Evolutionary conservation across 2,113 vertebrate species (phyloP).

Genomic region (Psophia crepitans): DNA sequence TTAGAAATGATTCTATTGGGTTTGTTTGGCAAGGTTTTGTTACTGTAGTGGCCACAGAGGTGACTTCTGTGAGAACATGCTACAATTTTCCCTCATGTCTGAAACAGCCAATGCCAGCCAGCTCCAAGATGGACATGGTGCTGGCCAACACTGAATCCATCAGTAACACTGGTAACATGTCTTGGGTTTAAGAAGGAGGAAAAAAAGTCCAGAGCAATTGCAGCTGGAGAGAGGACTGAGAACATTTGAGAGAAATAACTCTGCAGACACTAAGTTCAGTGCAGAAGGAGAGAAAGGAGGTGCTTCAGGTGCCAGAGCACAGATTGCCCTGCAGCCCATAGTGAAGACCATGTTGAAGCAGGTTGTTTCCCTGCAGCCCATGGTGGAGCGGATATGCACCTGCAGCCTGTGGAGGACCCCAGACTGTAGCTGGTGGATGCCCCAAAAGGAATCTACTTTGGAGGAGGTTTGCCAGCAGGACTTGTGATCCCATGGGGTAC

Average conservation of each 20-base stretch:
- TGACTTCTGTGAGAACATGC: not conserved
- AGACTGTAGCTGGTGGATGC: rapidly evolving
- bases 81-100: not conserved
- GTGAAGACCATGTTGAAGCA: not conserved
- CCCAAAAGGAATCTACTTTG: rapidly evolving
- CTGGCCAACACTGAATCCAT: rapidly evolving
- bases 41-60: not conserved
- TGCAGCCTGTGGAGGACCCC: not conserved
- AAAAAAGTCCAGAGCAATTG: not conserved
- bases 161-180: rapidly evolving
- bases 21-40: not conserved
- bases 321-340: rapidly evolving
- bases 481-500: not conserved
- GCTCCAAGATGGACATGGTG: not conserved
- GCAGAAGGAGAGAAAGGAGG: not conserved
- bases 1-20: not conserved
- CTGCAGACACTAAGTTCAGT: not conserved
- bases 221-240: not conserved
- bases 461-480: not conserved
- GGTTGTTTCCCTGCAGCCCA: not conserved
- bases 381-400: not conserved
- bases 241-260: not conserved
- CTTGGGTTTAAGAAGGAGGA: not conserved
- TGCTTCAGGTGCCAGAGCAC: rapidly evolving
- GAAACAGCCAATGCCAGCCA: not conserved